Evolutionary conservation across 2,888 invertebrate species (phyloP), one percentile per base, ranked within the genome.

Genomic region (Agriopis marginaria): DNA sequence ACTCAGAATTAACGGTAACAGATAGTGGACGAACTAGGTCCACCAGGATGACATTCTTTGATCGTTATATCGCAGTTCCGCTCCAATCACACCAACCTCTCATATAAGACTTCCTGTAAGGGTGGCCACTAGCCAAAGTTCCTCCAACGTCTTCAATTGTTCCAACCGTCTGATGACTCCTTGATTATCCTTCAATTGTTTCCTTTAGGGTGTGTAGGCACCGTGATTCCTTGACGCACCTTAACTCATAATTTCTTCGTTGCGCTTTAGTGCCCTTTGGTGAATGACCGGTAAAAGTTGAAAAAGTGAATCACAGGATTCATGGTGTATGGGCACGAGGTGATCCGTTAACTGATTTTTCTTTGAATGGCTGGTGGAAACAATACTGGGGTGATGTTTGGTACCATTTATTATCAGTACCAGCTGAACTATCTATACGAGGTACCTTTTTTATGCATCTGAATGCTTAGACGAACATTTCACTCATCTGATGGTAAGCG

Each of bases 281-380:
- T 94, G 93, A 93, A 93, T 93, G 93, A 87, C 90, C 91, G 90
- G 86, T 81, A 87, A 86, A 88, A 91, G 89, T 89, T 77, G 68
- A 89, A 90, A 91, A 89, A 87, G 85, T 88, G 91, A 91, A 90
- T 91, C 89, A 86, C 92, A 93, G 94, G 94, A 94, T 86, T 89
- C 89, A 94, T 88, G 94, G 90, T 91, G 77, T 74, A 82, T 92
- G 82, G 87, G 72, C 92, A 91, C 85, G 82, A 77, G 77, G 79
- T 78, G 76, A 84, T 82, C 82, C 80, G 79, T 78, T 81, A 83
- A 85, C 85, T 84, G 89, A 89, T 89, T 89, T 70, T 86, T 84
- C 83, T 83, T 66, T 56, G 65, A 64, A 71, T 60, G 70, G 55
- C 47, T 40, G 50, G 62, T 49, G 45, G 32, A 51, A 59, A 53